Evolutionary conservation across 2,797 vertebrate species (phyloP), one percentile per base, ranked within the genome.

Genomic region (Taenioides sp.): DNA sequence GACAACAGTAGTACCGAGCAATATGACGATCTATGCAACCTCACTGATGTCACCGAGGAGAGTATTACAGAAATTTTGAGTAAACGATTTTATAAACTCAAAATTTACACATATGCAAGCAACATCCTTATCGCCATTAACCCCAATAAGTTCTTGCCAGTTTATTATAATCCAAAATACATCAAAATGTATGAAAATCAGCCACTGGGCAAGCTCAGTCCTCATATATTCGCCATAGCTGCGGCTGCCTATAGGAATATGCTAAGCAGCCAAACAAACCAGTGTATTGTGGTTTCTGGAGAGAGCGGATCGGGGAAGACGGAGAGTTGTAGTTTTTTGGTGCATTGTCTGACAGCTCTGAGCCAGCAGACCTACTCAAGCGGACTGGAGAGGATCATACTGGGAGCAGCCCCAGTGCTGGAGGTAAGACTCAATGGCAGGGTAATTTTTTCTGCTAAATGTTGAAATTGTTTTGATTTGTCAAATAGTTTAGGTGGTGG

Each of bases 121-220:
- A 95, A 95, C 73, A 95, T 99, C 86, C 95, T 99, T 12, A 89
- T 99, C 16, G 96, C 97, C 1, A 81, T 99, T 77, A 99, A 99
- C 80, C 98, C 98, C 71, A 98, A 98, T 83, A 96, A 95, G 86
- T 98, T 97, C 88, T 89, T 99, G 12, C 96, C 97, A 57, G 94
- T 96, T 81, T 99, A 98, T 90, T 99, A 99, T 91, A 99, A 99
- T 84, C 98, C 98, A 74, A 98, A 96, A 79, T 97, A 96, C 2
- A 94, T 99, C 83, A 96, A 96, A 91, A 94, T 95, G 93, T 99
- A 99, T 0, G 95, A 98, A 87, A 97, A 96, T 74, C 96, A 97
- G 82, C 93, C 94, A 0, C 94, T 99, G 43, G 96, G 97, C 14
- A 95, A 94, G 79, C 62, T 98, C 58, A 96, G 96, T 75, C 98